These are phyloP conservation scores for Rhaphigaster nebulosa DNA, from an alignment of 2,888 invertebrate genomes.

Conservation along the genomic window DNA sequence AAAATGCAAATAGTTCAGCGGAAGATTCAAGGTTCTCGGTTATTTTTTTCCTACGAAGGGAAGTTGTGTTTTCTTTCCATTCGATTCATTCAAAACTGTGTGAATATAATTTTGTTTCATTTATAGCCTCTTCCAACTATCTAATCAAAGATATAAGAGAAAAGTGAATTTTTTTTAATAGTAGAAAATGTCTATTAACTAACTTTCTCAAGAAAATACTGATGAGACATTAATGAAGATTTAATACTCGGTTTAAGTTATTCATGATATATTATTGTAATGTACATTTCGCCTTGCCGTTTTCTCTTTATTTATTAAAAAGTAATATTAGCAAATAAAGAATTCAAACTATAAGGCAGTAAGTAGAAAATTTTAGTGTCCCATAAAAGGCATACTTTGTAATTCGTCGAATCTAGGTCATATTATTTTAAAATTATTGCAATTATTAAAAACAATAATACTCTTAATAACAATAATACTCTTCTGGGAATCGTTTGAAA, in stretches of 20 bases:
- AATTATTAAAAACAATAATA: no score
- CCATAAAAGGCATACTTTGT: no score
- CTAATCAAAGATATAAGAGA: neutral
- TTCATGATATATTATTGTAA: no score
- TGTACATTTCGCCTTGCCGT: no score
- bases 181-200: neutral
- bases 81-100: neutral
- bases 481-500: no score
- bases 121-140: neutral
- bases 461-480: no score
- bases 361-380: no score
- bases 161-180: neutral
- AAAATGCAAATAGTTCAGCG: neutral
- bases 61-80: neutral
- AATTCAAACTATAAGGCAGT: no score
- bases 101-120: conserved; percentile 4
- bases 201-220: neutral
- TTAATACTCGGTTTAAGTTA: neutral
- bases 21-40: neutral
- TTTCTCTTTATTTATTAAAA: no score
- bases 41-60: neutral
- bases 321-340: no score
- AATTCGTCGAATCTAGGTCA: no score
- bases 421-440: no score
- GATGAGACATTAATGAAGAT: neutral